Percentiles rank a stretch among this genome's conserved stretches.
These are phyloP conservation scores for Aphelinus certus DNA, from an alignment of 1,140 invertebrate species.

Conservation along the genomic window DNA sequence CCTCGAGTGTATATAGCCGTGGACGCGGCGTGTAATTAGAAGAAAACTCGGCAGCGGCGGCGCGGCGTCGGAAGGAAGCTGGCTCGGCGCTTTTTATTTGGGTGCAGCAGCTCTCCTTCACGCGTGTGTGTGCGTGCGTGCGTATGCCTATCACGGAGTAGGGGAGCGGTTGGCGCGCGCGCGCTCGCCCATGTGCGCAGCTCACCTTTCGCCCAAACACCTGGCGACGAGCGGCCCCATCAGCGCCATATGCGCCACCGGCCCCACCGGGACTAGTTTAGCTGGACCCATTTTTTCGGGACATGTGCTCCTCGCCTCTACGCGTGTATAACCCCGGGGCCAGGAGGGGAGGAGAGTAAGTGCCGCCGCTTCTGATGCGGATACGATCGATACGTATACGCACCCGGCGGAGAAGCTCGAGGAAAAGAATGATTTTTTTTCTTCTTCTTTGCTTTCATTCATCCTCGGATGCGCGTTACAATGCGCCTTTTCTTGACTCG, in stretches of 20 bases:
- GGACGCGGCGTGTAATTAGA: too few species aligned
- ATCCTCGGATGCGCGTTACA: neutral
- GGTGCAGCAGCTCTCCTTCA: neutral
- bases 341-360: conserved; percentile 16
- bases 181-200: conserved; percentile 19
- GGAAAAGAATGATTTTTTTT: conserved; percentile 21
- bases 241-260: conserved; percentile 59
- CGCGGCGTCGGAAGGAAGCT: conserved; percentile 60
- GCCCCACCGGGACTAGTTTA: conserved; percentile 64
- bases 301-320: conserved; percentile 13
- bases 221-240: conserved; percentile 57
- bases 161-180: conserved; percentile 54
- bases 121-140: neutral
- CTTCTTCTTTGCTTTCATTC: neutral
- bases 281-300: conserved; percentile 59
- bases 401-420: neutral
- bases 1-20: too few species aligned
- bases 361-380: neutral
- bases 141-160: conserved; percentile 48
- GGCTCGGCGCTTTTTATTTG: conserved; percentile 39
- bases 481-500: conserved; percentile 33
- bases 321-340: neutral
- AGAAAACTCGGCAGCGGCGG: neutral
- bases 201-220: conserved; percentile 61
- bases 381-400: too few species aligned